These are phyloP conservation scores for Yponomeuta cagnagella DNA, from an alignment of 2,888 invertebrate species.

Conservation along the genomic window DNA sequence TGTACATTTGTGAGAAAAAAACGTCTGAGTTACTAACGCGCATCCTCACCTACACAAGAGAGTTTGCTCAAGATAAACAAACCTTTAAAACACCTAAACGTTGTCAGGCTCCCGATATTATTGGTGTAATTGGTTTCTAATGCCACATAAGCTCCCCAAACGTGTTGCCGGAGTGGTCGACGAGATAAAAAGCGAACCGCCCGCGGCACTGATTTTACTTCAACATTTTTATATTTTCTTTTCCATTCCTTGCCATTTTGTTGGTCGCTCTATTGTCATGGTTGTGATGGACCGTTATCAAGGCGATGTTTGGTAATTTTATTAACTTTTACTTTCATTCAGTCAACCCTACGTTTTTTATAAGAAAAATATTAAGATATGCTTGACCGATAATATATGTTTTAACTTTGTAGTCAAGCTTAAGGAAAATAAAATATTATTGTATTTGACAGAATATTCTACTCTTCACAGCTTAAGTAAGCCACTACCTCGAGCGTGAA, in stretches of 20 bases:
- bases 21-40: not conserved
- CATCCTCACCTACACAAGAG: slow-evolving; percentile 10
- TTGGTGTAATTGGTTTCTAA: slow-evolving; percentile 76
- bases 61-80: not conserved
- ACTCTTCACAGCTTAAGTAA: not conserved
- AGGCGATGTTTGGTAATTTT: not conserved
- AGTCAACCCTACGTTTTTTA: not conserved
- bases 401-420: too few relatives aligned
- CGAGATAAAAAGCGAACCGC: slow-evolving; percentile 65
- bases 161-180: slow-evolving; percentile 69
- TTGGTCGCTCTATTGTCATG: not conserved
- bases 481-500: not conserved
- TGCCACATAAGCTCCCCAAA: slow-evolving; percentile 74
- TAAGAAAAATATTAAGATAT: not conserved
- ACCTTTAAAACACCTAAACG: not conserved
- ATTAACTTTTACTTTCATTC: too few relatives aligned
- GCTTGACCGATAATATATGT: too few relatives aligned
- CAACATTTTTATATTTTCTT: slow-evolving; percentile 30
- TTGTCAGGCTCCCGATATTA: slow-evolving; percentile 42
- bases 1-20: too few relatives aligned
- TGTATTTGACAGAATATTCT: not conserved
- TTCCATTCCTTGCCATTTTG: slow-evolving; percentile 21
- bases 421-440: not conserved
- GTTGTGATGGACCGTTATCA: not conserved
- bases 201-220: slow-evolving; percentile 37